Evolutionary conservation across 2,797 vertebrate species (phyloP), one percentile per base, ranked within the genome.

Genomic region (Chanos chanos): DNA sequence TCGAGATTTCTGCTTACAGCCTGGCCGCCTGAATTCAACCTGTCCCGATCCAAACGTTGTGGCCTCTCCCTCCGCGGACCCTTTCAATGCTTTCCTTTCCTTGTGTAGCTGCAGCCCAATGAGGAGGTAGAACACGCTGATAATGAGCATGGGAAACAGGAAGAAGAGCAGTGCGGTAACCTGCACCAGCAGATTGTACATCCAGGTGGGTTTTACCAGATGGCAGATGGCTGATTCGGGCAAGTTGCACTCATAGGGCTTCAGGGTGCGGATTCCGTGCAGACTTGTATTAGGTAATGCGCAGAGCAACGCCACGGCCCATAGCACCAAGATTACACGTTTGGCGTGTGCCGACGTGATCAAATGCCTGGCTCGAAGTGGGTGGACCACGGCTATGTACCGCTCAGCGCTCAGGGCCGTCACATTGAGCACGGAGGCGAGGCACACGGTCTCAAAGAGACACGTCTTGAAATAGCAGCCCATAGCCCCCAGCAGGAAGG

Each of bases 381-480:
- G 89, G 52, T 89, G 79, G 55, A 88, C 77, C 63, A 90, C 87
- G 0, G 89, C 88, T 4, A 89, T 8, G 21, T 90, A 91, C 33
- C 88, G 84, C 34, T 90, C 89, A 21, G 83, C 75, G 2, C 89
- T 89, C 41, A 90, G 81, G 0, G 86, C 87, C 0, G 86, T 89
- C 16, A 90, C 84, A 1, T 88, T 91, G 25, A 91, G 84, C 45
- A 91, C 77, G 0, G 89, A 90, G 4, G 89, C 89, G 2, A 91
- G 88, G 66, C 89, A 90, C 44, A 91, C 89, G 0, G 78, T 89
- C 70, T 91, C 88, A 7, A 91, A 89, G 34, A 90, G 84, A 59
- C 89, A 89, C 7, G 77, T 89, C 60, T 85, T 88, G 58, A 91
- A 90, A 71, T 85, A 86, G 75, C 89, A 89, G n/a, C 88, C 88